Base-by-base conservation (phyloP, 2,113 vertebrate species). In the Sylvilagus bachmani region DNA sequence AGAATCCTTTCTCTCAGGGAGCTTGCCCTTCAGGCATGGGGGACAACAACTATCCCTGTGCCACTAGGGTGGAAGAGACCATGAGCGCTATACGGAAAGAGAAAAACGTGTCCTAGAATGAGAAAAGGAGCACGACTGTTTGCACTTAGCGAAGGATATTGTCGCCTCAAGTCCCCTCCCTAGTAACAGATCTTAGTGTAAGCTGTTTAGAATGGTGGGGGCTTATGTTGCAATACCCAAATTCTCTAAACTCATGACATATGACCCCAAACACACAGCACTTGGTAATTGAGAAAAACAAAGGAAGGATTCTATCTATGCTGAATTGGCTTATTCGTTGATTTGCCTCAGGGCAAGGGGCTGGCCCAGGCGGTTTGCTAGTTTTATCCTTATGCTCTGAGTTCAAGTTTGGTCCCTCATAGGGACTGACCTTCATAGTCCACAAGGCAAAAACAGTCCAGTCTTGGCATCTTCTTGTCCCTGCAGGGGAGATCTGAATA, bases 171-270 rank as follows among this genome's bases (percentile, higher is more conserved):
- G 22, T 58, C 22, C 64, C 73, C 85, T 86, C 87, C 70, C n/a
- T 44, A 25, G 55, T 44, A 27, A 93, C 21, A 44, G 71, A 93
- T 78, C 66, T 31, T 49, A 38, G 55, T 29, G 55, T 70, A 69
- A 86, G 89, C 73, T 80, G n/a, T 95, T 95, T 64, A 89, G 61
- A 89, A 84, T 25, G 27, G 89, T 22, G 75, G 95, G 66, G 79
- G 33, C 38, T 89, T 83, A 22, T 82, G 85, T 74, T 85, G 69
- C 81, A 95, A 91, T 11, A 82, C 11, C 36, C 88, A 82, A 73
- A 83, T 95, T 92, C 93, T 87, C 88, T 61, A 86, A 86, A 85
- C 92, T 86, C 95, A 87, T 24, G 89, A 89, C 93, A 75, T 94
- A 82, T 90, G 77, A 92, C 77, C 81, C 93, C 92, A 95, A 93